Conservation (phyloP, 64 coral and sea anemone species). For the Actinia tenebrosa region DNA sequence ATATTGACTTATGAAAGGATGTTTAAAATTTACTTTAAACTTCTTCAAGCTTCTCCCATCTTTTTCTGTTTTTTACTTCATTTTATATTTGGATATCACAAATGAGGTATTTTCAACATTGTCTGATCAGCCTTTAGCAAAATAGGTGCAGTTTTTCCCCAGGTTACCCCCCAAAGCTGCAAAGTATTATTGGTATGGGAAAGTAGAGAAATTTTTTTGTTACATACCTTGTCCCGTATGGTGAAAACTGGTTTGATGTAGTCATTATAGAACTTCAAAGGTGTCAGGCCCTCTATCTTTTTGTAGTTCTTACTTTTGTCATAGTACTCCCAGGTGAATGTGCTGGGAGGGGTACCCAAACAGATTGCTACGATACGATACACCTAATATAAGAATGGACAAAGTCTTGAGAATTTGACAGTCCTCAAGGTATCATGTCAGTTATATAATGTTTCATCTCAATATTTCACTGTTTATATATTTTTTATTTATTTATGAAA, state of each 20-base stretch:
- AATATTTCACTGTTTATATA: background rate
- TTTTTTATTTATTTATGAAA: background rate
- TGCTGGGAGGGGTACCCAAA: conserved; percentile 80
- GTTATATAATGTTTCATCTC: too few species aligned
- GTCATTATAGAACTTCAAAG: conserved; percentile 80
- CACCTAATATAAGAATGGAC: conserved; percentile 33
- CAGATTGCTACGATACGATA: conserved; percentile 77
- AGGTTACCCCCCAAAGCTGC: too few species aligned
- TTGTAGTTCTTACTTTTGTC: conserved; percentile 87
- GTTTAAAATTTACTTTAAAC: too few species aligned
- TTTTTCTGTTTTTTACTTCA: too few species aligned
- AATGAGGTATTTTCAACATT: too few species aligned
- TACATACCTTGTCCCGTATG: conserved; percentile 73
- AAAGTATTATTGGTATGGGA: too few species aligned
- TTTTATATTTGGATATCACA: too few species aligned
- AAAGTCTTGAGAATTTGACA: background rate
- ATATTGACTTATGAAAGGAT: too few species aligned
- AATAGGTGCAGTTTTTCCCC: too few species aligned
- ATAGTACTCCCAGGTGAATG: conserved; percentile 93
- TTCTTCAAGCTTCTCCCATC: too few species aligned
- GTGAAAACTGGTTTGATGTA: conserved; percentile 85
- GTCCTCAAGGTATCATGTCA: background rate
- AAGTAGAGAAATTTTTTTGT: background rate
- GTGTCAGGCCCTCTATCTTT: conserved; percentile 56
- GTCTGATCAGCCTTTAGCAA: too few species aligned